phyloP scores from a whole-genome alignment of 2,888 invertebrate genomes.

The Dorcus hopei region DNA sequence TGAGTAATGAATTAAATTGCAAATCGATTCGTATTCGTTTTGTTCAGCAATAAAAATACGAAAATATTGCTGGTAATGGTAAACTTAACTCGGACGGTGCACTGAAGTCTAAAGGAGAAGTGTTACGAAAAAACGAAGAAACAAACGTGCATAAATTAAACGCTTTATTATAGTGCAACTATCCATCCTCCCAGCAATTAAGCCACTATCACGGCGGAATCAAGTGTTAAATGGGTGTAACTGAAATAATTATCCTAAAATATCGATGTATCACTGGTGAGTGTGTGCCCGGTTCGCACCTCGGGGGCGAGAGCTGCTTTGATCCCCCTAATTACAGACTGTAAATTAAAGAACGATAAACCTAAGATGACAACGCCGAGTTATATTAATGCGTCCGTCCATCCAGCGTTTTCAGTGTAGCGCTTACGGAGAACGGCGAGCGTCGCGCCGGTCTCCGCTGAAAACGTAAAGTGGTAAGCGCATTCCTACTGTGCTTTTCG shows the following conservation, averaged over 20 bases:
- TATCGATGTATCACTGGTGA: conserved; percentile 37
- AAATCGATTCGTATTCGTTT: too few relatives aligned
- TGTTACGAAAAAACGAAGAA: neutral
- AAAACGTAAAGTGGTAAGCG: conserved; percentile 20
- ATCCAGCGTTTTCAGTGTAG: conserved; percentile 20
- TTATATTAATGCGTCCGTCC: conserved; percentile 26
- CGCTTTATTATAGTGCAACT: conserved; percentile 21
- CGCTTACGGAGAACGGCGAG: conserved; percentile 6
- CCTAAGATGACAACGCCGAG: conserved; percentile 34
- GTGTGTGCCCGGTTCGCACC: conserved; percentile 42
- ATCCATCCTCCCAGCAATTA: conserved; percentile 34
- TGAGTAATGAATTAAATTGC: too few relatives aligned
- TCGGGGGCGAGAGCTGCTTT: conserved; percentile 41
- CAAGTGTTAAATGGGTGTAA: conserved; percentile 47
- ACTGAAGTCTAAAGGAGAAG: too few relatives aligned
- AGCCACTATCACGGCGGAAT: conserved; percentile 38
- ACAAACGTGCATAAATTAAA: conserved; percentile 30
- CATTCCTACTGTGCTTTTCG: conserved; percentile 28
- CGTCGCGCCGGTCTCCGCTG: conserved; percentile 12
- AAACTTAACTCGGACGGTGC: too few relatives aligned
- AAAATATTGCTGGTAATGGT: too few relatives aligned
- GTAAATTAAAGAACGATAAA: conserved; percentile 48
- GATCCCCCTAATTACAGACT: conserved; percentile 48
- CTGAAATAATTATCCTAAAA: conserved; percentile 50
- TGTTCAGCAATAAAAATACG: too few relatives aligned